Evolutionary conservation across 1,140 invertebrate genomes (phyloP), one percentile per base, ranked within the genome.

Genomic region (Trinorchestia longiramus): DNA sequence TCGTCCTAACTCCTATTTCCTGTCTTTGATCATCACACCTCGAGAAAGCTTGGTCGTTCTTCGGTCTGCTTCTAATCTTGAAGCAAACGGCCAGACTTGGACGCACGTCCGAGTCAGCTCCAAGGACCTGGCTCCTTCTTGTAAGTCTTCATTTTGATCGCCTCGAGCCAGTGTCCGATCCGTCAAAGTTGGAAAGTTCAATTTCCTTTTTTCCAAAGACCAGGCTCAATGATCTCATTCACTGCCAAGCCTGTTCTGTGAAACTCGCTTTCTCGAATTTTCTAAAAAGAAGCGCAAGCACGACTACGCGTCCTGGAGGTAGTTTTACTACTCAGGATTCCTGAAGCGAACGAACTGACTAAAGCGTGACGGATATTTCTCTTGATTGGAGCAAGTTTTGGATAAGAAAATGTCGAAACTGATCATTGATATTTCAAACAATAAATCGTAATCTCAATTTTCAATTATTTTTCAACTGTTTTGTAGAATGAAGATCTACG

Each of bases 141-240:
- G 92, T 94, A 94, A 94, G 92, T 94, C 92, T 94, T 94, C 92
- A 94, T 94, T 94, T 94, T 45, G 92, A 94, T 94, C 92, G 92
- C 92, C 44, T 45, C 43, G 44, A 94, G 92, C 43, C 92, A 45
- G 92, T 94, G 92, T 94, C 92, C 92, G 92, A 94, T 94, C 92
- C 92, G 92, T 94, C 92, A 94, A 94, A 94, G 92, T 94, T 94
- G 92, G 92, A 94, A 94, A 94, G 92, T 94, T 94, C 92, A 94
- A 94, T 94, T 94, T 94, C 92, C 92, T 94, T 94, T 44, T 44
- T 94, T 94, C 92, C 92, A 94, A 94, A 94, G 92, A 42, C 44
- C 44, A 47, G 44, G 44, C 44, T 44, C 92, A 94, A 94, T 94
- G 92, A 94, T 94, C 92, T 94, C 92, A 94, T 94, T 94, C 92